phyloP scores from a whole-genome alignment of 35 echinoderm and acorn worm genomes.

The Lytechinus pictus region DNA sequence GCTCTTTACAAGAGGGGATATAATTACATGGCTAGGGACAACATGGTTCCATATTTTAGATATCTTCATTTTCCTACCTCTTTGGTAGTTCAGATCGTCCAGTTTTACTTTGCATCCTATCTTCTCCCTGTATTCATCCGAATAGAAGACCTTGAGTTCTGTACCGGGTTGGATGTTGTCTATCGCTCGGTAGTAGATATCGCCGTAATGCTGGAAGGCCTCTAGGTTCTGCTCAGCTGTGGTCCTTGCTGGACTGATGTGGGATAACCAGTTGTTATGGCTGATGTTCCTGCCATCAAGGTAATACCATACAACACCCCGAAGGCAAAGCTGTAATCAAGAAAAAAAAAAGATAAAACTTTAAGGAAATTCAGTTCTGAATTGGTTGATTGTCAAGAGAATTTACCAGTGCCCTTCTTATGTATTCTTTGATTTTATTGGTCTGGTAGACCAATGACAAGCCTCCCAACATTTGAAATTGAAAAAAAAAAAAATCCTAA shows the following conservation, averaged over 20 bases:
- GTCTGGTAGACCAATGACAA: too few species aligned
- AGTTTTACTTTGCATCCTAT: conserved; percentile 2
- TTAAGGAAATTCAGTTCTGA: too few species aligned
- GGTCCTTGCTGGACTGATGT: conserved; percentile 15
- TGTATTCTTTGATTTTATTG: too few species aligned
- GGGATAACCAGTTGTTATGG: conserved; percentile 57
- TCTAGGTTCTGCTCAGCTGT: conserved; percentile 60
- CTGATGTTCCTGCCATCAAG: conserved; percentile 26
- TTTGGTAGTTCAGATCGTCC: not conserved
- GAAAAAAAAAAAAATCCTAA: too few species aligned
- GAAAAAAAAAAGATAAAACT: too few species aligned
- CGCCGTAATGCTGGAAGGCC: conserved; percentile 49
- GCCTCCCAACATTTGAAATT: too few species aligned
- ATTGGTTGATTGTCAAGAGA: too few species aligned
- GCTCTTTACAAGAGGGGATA: too few species aligned
- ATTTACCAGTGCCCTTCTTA: too few species aligned
- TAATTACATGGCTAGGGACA: too few species aligned
- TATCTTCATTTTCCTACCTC: conserved; percentile 33
- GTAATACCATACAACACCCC: not conserved
- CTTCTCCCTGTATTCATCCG: conserved; percentile 20
- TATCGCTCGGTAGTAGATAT: conserved; percentile 55
- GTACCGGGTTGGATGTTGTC: conserved; percentile 38
- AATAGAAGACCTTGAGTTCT: conserved; percentile 62
- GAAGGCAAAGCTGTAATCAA: not conserved
- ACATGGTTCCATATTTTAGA: too few species aligned